Base-by-base conservation (phyloP, 2,888 invertebrate genomes). In the Thereva nobilitata region DNA sequence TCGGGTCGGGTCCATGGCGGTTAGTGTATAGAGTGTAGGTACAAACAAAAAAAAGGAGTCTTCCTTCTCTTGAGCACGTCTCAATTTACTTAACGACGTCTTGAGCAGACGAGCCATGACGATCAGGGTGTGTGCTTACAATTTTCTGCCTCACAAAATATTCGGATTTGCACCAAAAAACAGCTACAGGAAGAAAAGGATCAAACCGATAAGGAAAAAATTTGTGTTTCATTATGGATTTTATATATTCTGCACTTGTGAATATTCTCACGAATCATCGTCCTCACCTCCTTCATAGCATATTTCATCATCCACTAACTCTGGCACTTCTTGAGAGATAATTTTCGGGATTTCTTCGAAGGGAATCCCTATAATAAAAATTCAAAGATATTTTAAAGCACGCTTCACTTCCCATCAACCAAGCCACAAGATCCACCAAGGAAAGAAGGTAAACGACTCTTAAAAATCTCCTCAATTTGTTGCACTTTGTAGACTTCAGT, bases 401-500 rank as follows among this genome's bases (percentile, higher is more conserved):
- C 9, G 23, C 8, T 12, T 8, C 7, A 5, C 52, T 5, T 52
- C 10, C 10, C 52, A 52, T 5, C n/a, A 7, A 35, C 50, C 5
- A 2, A 10, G 6, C 23, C 35, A 4, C 34, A 52, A 34, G 23
- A 35, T 12, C 3, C 52, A 52, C 2, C 4, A 23, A 52, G 35
- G 10, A 10, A 10, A 12, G 6, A 52, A 52, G 35, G 10, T 52
- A 35, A 52, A n/a, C 52, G 34, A 52, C 34, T 52, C 35, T 23
- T 3, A 52, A 52, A 23, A 23, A 10, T 5, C 52, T 35, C 34
- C 5, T 5, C 52, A 52, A 52, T 52, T 59, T 59, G 47, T 37
- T 47, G 59, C 59, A 47, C 59, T 59, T 59, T 59, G 49, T 59
- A 47, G 59, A 59, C 45, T 59, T 59, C 47, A 47, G 49, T 59